Conservation (phyloP, 1,140 invertebrate species). For the Temnothorax curvispinosus region DNA sequence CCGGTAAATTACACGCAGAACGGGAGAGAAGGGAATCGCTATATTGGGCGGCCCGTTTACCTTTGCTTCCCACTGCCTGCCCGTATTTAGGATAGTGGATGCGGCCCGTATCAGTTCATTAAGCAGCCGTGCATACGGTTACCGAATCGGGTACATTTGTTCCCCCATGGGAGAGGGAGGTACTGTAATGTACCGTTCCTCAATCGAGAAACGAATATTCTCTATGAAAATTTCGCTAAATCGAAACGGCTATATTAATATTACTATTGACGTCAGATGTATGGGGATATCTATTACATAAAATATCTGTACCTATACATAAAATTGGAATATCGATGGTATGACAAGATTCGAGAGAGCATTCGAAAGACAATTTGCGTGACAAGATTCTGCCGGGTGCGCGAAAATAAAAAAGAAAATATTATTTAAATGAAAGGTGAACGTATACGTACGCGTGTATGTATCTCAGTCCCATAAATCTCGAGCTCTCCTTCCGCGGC, state of each 20-base stretch:
- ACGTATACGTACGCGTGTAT: neutral
- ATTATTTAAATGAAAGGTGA: conserved; percentile 58
- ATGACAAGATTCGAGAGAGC: neutral
- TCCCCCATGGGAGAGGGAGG: conserved; percentile 1
- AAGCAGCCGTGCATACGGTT: conserved; percentile 29
- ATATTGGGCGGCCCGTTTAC: conserved; percentile 27
- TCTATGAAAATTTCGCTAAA: neutral
- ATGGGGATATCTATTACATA: neutral
- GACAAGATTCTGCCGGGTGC: neutral
- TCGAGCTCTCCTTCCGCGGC: conserved; percentile 44
- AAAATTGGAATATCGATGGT: neutral
- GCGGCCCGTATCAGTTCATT: conserved; percentile 37
- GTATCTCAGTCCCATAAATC: conserved; percentile 49
- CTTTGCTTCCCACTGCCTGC: conserved; percentile 31
- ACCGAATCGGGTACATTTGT: neutral
- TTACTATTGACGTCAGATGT: neutral
- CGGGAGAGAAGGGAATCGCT: conserved; percentile 4
- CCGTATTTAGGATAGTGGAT: conserved; percentile 44
- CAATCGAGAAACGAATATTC: neutral
- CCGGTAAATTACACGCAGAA: conserved; percentile 33
- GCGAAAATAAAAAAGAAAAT: conserved; percentile 22
- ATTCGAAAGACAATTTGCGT: neutral
- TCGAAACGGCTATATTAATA: neutral
- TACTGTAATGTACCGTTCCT: neutral
- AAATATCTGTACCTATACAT: too few relatives aligned